Evolutionary conservation across 2,797 vertebrate genomes (phyloP).

Genomic region (Pteronotus mesoamericanus): DNA sequence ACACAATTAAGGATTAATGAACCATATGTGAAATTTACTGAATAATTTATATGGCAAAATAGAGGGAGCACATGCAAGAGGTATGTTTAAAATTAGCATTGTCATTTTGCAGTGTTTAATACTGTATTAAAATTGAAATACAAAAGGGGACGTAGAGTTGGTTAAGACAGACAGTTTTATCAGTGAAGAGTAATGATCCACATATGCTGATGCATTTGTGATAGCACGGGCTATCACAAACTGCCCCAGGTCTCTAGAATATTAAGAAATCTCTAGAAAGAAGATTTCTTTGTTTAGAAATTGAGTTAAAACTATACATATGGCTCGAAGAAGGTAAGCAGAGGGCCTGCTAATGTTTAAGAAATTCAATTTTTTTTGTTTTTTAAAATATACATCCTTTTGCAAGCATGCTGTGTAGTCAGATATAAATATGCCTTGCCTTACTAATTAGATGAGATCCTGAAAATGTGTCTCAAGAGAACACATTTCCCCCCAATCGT

Average conservation of each 20-base stretch:
- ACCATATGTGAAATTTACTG: constrained; percentile 5
- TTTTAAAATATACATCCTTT: constrained; percentile 31
- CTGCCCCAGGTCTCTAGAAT: not conserved
- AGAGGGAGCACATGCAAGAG: not conserved
- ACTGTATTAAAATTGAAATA: constrained; percentile 10
- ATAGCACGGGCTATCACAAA: not conserved
- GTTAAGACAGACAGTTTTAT: not conserved
- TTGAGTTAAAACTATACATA: not conserved
- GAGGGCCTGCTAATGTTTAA: not conserved
- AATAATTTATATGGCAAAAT: constrained; percentile 50
- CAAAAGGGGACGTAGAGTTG: not conserved
- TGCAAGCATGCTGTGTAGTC: not conserved
- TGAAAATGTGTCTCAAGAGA: not conserved
- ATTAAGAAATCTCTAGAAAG: not conserved
- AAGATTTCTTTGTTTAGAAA: not conserved
- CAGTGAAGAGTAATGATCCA: constrained; percentile 6
- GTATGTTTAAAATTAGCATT: not conserved
- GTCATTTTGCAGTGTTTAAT: constrained; percentile 33
- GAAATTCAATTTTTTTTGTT: not conserved
- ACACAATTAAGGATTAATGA: constrained; percentile 27
- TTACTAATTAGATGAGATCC: not conserved
- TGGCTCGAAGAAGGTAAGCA: not conserved
- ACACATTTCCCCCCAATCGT: not conserved
- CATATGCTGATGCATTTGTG: constrained; percentile 11
- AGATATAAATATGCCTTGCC: not conserved